Conservation (phyloP, 2,888 invertebrate genomes). For the Hirtodrosophila alboralis region DNA sequence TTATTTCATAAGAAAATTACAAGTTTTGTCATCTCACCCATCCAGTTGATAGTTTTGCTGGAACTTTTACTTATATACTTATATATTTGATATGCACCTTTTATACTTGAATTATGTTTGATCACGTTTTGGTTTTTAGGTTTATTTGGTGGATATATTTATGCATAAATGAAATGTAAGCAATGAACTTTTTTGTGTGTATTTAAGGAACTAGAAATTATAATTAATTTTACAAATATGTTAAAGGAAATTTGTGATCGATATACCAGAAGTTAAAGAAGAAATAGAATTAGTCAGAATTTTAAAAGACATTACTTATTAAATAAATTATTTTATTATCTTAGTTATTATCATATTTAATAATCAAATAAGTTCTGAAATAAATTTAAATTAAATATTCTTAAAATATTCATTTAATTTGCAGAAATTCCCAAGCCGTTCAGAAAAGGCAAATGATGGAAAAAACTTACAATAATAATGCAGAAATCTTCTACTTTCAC, state of each 20-base stretch:
- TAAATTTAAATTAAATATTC: not conserved
- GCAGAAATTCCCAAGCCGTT: no score
- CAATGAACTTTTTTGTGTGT: not conserved
- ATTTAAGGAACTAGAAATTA: constrained; percentile 1
- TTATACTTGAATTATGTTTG: constrained; percentile 74
- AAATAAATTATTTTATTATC: no score
- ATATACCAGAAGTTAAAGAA: no score
- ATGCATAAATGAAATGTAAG: constrained; percentile 13
- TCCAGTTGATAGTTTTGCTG: constrained; percentile 39
- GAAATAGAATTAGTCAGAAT: no score
- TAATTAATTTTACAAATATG: not conserved
- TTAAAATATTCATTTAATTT: not conserved
- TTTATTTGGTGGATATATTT: constrained; percentile 37
- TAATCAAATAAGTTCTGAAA: no score
- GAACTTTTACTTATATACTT: constrained; percentile 12
- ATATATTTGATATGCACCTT: constrained; percentile 39
- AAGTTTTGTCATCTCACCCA: constrained; percentile 43
- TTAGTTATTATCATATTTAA: no score
- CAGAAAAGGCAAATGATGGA: constrained; percentile 1
- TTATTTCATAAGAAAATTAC: constrained; percentile 74
- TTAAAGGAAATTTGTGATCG: no score
- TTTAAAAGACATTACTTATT: no score
- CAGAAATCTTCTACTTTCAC: constrained; percentile 38
- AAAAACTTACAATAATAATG: constrained; percentile 43
- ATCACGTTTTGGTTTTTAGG: constrained; percentile 68